Evolutionary conservation across 2,888 invertebrate genomes (phyloP), one percentile per base, ranked within the genome.

Genomic region (Cephus pygmeus): DNA sequence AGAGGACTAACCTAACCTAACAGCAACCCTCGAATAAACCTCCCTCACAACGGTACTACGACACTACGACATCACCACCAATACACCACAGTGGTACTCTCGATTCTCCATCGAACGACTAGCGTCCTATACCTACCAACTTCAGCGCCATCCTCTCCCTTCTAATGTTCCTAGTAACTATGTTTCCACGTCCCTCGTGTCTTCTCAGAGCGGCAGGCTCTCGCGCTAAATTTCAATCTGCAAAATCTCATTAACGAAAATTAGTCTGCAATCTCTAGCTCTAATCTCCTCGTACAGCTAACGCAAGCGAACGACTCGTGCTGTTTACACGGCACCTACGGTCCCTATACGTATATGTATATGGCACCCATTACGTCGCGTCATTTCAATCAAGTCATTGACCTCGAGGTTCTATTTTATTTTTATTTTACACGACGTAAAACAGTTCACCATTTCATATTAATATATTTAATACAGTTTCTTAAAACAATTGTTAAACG

Each of bases 201-300:
- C 56, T 56, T 56, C 56, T 23, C 56, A 9, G 56, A 23, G 56
- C 33, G 36, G 33, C 76, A 33, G 34, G 79, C 76, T 56, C 75
- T 73, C 78, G 77, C 78, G 80, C 81, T 85, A 85, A 87, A 86
- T 87, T 87, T 87, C 86, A 87, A 87, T 85, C 85, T 83, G 80
- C 83, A 79, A 84, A 86, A 86, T 85, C 84, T 86, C 84, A 85
- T 88, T 87, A 87, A 84, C 84, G 86, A 85, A 87, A 87, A 87
- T 88, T 88, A 87, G 84, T 81, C 85, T 79, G 84, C 84, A 86
- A 88, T 87, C 85, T 82, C 83, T 76, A 79, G 79, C 73, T 71
- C 71, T 71, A 71, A 71, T 71, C 71, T 31, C 71, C 71, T 71
- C 31, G 71, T 33, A 56, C 6, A 56, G 56, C 56, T 56, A 56